Base-by-base conservation (phyloP, 2,888 invertebrate species). In the Tiphia femorata region DNA sequence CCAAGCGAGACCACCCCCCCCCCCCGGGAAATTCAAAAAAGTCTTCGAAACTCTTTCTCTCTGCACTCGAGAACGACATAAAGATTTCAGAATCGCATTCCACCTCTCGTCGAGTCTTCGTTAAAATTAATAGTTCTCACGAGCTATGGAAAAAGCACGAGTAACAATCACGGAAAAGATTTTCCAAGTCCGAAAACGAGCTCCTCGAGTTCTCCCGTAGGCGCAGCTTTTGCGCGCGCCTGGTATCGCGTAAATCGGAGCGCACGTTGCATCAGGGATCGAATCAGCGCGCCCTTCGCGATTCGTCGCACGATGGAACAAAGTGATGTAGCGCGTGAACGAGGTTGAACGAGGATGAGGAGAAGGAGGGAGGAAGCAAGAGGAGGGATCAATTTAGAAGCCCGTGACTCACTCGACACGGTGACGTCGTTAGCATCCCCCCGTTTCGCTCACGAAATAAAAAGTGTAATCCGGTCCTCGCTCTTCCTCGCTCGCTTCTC, bases 401-500 rank as follows among this genome's bases (percentile, higher is more conserved):
- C 62, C n/a, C 59, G 57, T 68, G 71, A 71, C 58, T 71, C 71
- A 70, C 54, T 67, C 62, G 56, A 60, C 64, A 60, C 57, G 62
- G 64, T 70, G 67, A 70, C 64, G 65, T 59, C 64, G 64, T 70
- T 70, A 70, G 62, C 58, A 51, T 52, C 41, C 52, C 25, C 38
- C 17, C 20, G 21, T 27, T 43, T 17, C 54, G 38, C 44, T 49
- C 12, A 30, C 50, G 58, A 56, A 59, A 47, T 49, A 52, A 33
- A 46, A 56, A 41, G 35, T 52, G 46, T 58, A 62, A 60, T 69
- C 67, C 62, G 64, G 58, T 60, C 58, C 62, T 48, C 49, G 44
- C 53, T 62, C 67, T 41, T n/a, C 14, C 33, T 33, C 3, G 6
- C 30, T 5, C 17, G 33, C 16, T 12, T 40, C 20, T 20, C 23